These are phyloP conservation scores for Merops nubicus DNA, from an alignment of 2,113 vertebrate genomes.

Conservation along the genomic window DNA sequence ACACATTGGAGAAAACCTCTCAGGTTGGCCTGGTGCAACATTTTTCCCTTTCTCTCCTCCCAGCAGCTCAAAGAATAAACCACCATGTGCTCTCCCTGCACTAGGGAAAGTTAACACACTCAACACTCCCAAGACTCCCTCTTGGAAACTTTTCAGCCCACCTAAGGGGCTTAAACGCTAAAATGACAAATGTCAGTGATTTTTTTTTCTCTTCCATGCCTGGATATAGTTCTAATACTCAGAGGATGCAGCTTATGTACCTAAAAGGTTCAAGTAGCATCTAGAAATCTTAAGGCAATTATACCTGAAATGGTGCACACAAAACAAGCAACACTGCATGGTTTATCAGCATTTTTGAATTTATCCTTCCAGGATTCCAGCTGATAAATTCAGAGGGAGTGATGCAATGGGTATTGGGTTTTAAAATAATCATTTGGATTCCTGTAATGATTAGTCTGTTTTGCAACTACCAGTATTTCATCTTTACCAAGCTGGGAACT, in stretches of 20 bases:
- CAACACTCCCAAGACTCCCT: not conserved
- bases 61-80: not conserved
- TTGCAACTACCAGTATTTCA: not conserved
- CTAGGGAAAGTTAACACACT: not conserved
- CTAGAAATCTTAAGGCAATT: slow-evolving; percentile 53
- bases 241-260: not conserved
- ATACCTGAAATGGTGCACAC: not conserved
- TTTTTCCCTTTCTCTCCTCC: not conserved
- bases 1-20: slow-evolving; percentile 86
- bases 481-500: not conserved
- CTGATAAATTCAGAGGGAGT: not conserved
- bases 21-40: slow-evolving; percentile 45
- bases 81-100: not conserved
- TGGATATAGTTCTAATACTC: not conserved
- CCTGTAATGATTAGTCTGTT: not conserved
- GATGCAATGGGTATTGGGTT: not conserved
- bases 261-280: slow-evolving; percentile 6
- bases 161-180: slow-evolving; percentile 1
- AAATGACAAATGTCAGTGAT: slow-evolving; percentile 64
- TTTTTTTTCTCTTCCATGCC: slow-evolving; percentile 15
- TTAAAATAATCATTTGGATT: not conserved
- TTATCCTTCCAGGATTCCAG: not conserved
- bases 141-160: slow-evolving; percentile 19
- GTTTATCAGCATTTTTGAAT: slow-evolving; percentile 24
- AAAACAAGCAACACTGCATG: not conserved